A percentile compares a stretch with the other conserved stretches of the same genome.
phyloP scores from a whole-genome alignment of 2,797 vertebrate species.

The Neopelma chrysocephalum region DNA sequence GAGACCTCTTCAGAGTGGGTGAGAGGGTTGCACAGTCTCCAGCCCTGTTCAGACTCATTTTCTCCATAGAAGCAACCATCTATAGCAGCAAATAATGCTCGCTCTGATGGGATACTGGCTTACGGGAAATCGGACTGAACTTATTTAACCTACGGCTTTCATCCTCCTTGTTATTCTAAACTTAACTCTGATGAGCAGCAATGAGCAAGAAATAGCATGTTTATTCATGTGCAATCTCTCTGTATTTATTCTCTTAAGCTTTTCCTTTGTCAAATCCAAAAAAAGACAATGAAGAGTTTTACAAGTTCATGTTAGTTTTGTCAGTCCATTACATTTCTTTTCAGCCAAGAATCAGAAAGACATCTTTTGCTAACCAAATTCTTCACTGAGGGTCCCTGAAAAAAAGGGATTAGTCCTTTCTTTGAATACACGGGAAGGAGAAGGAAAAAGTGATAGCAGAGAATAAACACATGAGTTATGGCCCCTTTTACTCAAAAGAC shows the following conservation, averaged over 20 bases:
- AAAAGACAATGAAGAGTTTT: background rate
- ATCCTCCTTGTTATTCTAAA: background rate
- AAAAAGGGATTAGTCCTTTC: background rate
- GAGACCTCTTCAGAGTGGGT: background rate
- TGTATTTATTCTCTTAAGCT: background rate
- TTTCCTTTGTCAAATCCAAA: background rate
- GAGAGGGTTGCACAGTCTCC: background rate
- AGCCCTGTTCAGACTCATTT: background rate
- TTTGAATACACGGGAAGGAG: background rate
- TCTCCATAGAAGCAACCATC: background rate
- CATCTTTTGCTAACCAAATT: background rate
- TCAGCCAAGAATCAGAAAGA: background rate
- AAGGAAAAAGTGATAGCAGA: background rate
- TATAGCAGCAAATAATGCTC: background rate
- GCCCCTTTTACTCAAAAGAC: background rate
- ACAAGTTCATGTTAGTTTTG: conserved; percentile 6
- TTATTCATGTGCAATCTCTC: background rate
- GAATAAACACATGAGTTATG: background rate
- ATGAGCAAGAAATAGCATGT: background rate
- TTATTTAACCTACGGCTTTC: background rate
- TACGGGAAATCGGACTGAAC: background rate
- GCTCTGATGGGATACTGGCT: background rate
- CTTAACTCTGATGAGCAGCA: background rate
- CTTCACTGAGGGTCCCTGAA: background rate
- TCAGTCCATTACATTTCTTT: background rate